Base-by-base conservation (phyloP, 92 coral and sea anemone species). In the Hydrozoanthus gracilis region DNA sequence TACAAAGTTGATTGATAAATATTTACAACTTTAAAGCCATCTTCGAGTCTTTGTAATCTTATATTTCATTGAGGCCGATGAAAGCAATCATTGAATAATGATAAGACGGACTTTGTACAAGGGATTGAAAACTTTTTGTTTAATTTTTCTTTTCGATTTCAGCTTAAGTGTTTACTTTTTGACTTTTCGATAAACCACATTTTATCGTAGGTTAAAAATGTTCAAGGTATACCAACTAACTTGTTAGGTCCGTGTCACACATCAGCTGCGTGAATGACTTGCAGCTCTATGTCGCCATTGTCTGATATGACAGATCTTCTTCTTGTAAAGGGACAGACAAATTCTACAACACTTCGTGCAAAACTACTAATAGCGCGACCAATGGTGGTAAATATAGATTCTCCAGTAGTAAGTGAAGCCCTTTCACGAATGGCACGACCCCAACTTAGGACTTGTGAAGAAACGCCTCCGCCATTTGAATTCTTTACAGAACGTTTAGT, bases 341-440 rank as follows among this genome's bases (percentile, higher is more conserved):
- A 80, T 16, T 80, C 85, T 20, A 80, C 51, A 18, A 80, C 48
- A 65, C 85, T 67, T 62, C 60, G 70, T 16, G 27, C 46, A 49
- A 80, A 80, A 18, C 17, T 47, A 65, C 66, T 80, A 47, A 80
- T 4, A 18, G 85, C 85, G 16, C 74, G 74, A 18, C 85, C 85
- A 49, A 80, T 80, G 3, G 85, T 80, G 51, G 6, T 12, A 4
- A 80, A 65, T 17, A 80, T 15, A 65, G 85, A 64, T 39, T 80
- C 85, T 47, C 85, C 66, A 35, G 85, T 35, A 2, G 74, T 18
- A 16, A 70, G 60, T 49, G 55, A 74, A 47, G 69, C 61, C 8
- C 17, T 74, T 10, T 80, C 73, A 60, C 51, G 48, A 27, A 49
- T 66, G 55, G 51, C 73, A 44, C 8, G 71, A 9, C 20, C 54